phyloP scores from a whole-genome alignment of 1,140 invertebrate species.

The Drosophila fuyamai region DNA sequence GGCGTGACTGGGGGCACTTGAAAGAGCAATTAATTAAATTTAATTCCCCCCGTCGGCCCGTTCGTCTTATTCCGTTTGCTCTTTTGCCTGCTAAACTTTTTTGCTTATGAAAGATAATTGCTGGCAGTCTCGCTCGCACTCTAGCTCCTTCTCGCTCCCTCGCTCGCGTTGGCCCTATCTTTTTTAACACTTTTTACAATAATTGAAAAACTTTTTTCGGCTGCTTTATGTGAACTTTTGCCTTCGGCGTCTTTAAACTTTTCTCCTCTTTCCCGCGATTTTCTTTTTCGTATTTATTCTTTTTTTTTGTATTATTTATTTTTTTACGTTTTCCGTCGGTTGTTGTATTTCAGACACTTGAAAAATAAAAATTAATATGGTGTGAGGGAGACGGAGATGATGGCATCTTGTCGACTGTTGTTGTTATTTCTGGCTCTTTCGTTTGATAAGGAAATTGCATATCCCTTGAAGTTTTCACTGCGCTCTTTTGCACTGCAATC shows the following conservation, averaged over 20 bases:
- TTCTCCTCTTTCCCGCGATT: conserved; percentile 48
- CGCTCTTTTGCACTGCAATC: conserved; percentile 12
- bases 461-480: conserved; percentile 23
- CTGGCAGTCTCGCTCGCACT: conserved; percentile 15
- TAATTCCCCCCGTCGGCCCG: conserved; percentile 1
- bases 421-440: conserved; percentile 13
- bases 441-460: conserved; percentile 43
- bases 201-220: conserved; percentile 79
- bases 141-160: conserved; percentile 6
- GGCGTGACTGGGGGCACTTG: conserved; percentile 26
- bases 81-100: conserved; percentile 34
- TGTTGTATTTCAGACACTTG: conserved; percentile 63
- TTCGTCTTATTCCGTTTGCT: conserved; percentile 32
- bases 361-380: conserved; percentile 74
- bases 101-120: conserved; percentile 51
- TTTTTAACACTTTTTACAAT: conserved; percentile 81
- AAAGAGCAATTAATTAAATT: conserved; percentile 57
- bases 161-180: conserved; percentile 35
- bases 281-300: conserved; percentile 25
- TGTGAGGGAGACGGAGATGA: conserved; percentile 20
- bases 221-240: conserved; percentile 75
- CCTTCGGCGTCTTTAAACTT: conserved; percentile 54
- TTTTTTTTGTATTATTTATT: conserved; percentile 22
- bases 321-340: conserved; percentile 18
- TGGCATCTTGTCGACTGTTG: conserved; percentile 4